Evolutionary conservation across 2,797 vertebrate genomes (phyloP), one percentile per base, ranked within the genome.

Genomic region (Carduelis carduelis): DNA sequence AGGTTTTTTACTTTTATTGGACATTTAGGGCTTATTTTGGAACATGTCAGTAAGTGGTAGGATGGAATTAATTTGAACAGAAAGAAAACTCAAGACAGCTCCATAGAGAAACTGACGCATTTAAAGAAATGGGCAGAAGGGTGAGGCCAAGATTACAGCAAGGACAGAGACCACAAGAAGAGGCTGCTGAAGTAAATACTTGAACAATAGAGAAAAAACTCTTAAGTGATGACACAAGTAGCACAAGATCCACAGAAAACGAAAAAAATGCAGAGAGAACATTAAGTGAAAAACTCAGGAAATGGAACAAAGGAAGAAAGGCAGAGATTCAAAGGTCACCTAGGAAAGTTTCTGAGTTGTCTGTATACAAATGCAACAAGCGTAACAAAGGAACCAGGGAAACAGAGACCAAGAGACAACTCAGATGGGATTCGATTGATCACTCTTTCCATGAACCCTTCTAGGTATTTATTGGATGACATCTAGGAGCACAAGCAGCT

Each of bases 301-400:
- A 97, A 91, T 32, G 71, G 95, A 95, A 95, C 91, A 96, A 96
- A 97, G 71, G 83, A 96, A 97, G 77, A 94, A 96, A 89, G 75
- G 41, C 85, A 94, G 90, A 95, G 88, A 91, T 96, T 95, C 90
- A 96, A 87, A 96, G 91, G 95, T 97, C 92, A 92, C 88, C 87
- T 79, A 79, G 71, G 90, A 95, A 96, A 96, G 94, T 95, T 96
- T 96, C 90, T 89, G 65, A 97, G 95, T 87, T 94, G 56, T 82
- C 94, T 94, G 89, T 96, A 97, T 92, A 97, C 95, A 96, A 96
- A 93, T 96, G 90, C 13, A n/a, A 91, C 91, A 81, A 94, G 66
- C 2, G 0, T 61, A 90, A 96, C 87, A 96, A 96, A 95, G 74
- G 81, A 89, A 78, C 35, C 50, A 55, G 52, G 80, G 64, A 90